These are phyloP conservation scores for Meloidogyne floridensis DNA, from an alignment of 1,140 invertebrate genomes.

Conservation along the genomic window DNA sequence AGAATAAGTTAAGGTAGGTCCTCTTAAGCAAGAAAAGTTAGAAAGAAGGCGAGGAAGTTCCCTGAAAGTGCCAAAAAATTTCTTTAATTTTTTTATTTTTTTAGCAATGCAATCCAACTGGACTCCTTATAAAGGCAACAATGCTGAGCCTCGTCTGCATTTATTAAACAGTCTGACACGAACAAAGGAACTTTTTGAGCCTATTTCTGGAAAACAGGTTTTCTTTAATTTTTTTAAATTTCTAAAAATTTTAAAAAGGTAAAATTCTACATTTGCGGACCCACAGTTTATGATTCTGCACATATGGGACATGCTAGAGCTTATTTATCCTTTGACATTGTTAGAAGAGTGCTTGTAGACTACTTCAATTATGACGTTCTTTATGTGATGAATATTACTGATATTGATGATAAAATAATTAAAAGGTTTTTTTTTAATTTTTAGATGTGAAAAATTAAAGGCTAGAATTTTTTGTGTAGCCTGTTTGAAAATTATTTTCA, in stretches of 20 bases:
- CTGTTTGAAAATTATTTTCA: no score
- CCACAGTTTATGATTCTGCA: slow-evolving; percentile 89
- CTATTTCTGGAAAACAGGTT: slow-evolving; percentile 76
- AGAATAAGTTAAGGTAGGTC: no score
- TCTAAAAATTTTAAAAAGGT: slow-evolving; percentile 41
- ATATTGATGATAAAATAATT: slow-evolving; percentile 97
- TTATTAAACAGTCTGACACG: slow-evolving; percentile 67
- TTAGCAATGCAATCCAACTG: slow-evolving; percentile 26
- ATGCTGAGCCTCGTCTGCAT: slow-evolving; percentile 39
- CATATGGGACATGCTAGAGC: slow-evolving; percentile 89
- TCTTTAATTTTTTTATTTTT: neutral
- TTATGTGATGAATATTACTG: slow-evolving; percentile 94
- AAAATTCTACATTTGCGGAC: slow-evolving; percentile 84
- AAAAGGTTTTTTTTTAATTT: slow-evolving; percentile 45
- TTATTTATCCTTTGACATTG: slow-evolving; percentile 98
- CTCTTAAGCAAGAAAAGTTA: no score
- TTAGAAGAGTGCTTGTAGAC: slow-evolving; percentile 83
- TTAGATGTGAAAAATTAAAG: no score
- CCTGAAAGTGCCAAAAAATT: no score
- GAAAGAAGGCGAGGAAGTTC: no score
- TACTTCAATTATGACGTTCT: slow-evolving; percentile 94
- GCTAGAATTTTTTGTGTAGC: no score
- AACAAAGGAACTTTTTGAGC: slow-evolving; percentile 80
- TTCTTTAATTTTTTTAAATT: slow-evolving; percentile 18
- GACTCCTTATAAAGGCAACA: slow-evolving; percentile 21